Conservation (phyloP, 2,113 vertebrate species). For the Butastur rufipennis region DNA sequence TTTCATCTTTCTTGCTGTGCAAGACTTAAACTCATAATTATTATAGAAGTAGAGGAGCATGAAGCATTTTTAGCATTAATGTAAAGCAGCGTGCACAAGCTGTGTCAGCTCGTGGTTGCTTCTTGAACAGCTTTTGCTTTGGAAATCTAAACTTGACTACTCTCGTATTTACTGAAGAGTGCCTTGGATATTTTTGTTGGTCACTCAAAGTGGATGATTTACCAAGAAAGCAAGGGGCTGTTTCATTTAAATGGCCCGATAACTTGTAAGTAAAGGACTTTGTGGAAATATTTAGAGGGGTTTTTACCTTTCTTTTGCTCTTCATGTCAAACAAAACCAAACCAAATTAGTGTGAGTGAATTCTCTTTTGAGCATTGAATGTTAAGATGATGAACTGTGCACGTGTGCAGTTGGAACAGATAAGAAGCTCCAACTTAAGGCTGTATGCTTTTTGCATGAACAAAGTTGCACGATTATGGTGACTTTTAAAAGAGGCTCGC, state of each 20-base stretch:
- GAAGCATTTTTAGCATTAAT: background rate
- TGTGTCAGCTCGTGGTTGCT: background rate
- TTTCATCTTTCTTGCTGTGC: background rate
- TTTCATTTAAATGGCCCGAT: background rate
- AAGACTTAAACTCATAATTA: background rate
- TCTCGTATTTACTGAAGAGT: background rate
- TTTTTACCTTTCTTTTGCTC: conserved; percentile 1
- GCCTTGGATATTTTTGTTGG: background rate
- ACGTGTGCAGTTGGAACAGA: conserved; percentile 7
- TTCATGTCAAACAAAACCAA: background rate
- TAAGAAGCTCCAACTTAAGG: conserved; percentile 12
- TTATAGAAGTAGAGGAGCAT: background rate
- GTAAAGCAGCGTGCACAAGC: background rate
- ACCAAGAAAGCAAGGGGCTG: background rate
- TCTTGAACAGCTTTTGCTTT: background rate
- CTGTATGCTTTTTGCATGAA: conserved; percentile 58
- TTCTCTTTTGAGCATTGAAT: background rate
- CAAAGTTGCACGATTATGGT: conserved; percentile 47
- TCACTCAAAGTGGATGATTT: background rate
- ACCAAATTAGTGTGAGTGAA: background rate
- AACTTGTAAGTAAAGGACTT: background rate
- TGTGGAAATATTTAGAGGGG: background rate
- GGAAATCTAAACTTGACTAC: background rate
- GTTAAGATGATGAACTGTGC: background rate
- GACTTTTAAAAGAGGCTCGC: conserved; percentile 31